Evolutionary conservation across 2,113 vertebrate species (phyloP).

Genomic region (Chaetodon auriga): DNA sequence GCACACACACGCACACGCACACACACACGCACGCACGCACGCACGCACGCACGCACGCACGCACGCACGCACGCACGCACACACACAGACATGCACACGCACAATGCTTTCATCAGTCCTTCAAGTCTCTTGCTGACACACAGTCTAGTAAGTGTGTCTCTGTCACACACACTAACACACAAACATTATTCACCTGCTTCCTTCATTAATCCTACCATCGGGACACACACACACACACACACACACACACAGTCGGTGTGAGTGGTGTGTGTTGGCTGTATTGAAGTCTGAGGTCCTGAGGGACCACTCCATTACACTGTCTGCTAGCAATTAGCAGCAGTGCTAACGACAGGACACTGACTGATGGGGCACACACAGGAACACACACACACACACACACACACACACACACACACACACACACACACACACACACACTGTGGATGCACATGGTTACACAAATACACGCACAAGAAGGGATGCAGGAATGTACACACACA

Average conservation of each 20-base stretch:
- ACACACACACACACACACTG: neutral
- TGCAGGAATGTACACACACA: neutral
- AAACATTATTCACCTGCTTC: conserved; percentile 35
- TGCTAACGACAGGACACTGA: conserved; percentile 65
- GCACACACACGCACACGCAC: too few relatives aligned
- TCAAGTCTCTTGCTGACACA: neutral
- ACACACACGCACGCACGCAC: too few relatives aligned
- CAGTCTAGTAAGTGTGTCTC: neutral
- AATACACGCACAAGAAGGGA: too few relatives aligned
- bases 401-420: neutral
- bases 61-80: conserved; percentile 5
- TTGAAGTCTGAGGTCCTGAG: conserved; percentile 27
- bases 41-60: too few relatives aligned
- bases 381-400: neutral
- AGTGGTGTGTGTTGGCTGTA: conserved; percentile 24
- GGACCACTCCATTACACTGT: conserved; percentile 63
- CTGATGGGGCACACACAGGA: conserved; percentile 38
- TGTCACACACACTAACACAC: neutral
- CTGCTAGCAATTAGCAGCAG: conserved; percentile 66
- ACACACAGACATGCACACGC: neutral
- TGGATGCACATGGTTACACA: neutral
- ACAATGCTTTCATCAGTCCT: neutral
- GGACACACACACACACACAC: conserved; percentile 15
- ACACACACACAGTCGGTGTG: neutral
- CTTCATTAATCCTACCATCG: conserved; percentile 37